Evolutionary conservation across 2,113 vertebrate species (phyloP).

Genomic region (Pachypanchax playfairii): DNA sequence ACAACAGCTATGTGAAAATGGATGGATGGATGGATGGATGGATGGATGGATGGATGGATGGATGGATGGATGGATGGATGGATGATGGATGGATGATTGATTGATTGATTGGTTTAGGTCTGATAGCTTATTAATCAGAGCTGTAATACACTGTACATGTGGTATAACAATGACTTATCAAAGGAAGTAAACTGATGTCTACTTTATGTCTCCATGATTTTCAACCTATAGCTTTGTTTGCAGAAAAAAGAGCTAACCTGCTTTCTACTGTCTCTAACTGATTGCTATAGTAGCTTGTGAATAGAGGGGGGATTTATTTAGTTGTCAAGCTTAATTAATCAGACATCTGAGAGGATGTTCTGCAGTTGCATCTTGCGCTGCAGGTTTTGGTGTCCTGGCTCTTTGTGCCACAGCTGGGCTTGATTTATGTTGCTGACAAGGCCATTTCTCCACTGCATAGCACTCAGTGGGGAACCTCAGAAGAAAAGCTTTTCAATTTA

Average conservation of each 20-base stretch:
- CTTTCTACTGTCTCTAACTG: constrained; percentile 55
- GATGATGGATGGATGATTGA: no score
- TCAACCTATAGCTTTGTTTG: constrained; percentile 56
- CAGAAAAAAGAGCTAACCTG: constrained; percentile 23
- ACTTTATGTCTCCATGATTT: constrained; percentile 32
- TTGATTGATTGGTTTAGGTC: no score
- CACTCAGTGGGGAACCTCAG: constrained; percentile 58
- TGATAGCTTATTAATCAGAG: no score
- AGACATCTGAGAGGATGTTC: constrained; percentile 25
- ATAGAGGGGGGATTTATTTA: constrained; percentile 10
- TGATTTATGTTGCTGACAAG: constrained; percentile 81
- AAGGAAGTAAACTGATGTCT: constrained; percentile 35
- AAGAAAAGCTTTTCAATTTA: constrained; percentile 78
- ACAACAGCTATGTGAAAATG: no score
- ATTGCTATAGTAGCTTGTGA: constrained; percentile 55
- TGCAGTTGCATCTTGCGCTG: constrained; percentile 1
- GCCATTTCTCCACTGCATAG: constrained; percentile 74
- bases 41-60: no score
- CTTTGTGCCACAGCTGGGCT: constrained; percentile 61
- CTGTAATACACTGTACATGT: no score
- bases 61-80: no score
- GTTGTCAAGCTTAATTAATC: constrained; percentile 20
- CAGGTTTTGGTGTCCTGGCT: constrained; percentile 59
- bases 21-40: no score
- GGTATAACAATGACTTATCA: constrained; percentile 57